phyloP scores from a whole-genome alignment of 2,888 invertebrate species.

The Hypomecis punctinalis region DNA sequence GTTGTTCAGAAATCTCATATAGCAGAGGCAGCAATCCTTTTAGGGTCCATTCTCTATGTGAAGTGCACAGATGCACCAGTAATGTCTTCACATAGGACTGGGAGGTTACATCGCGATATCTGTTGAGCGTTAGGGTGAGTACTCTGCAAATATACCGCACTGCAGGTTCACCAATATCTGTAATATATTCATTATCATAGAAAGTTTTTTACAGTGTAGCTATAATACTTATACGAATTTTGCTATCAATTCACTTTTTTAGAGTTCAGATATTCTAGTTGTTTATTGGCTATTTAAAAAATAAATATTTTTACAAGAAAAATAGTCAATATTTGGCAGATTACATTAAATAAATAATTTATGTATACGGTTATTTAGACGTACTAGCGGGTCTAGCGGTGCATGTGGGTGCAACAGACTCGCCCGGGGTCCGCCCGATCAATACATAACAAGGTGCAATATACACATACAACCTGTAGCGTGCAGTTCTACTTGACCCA shows the following conservation, averaged over 20 bases:
- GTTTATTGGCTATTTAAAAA: background rate
- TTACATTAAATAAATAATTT: no score
- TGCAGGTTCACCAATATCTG: slow-evolving; percentile 91
- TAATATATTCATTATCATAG: background rate
- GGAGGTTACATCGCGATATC: slow-evolving; percentile 92
- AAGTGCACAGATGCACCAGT: slow-evolving; percentile 86
- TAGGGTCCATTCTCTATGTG: slow-evolving; percentile 89
- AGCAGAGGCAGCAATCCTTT: slow-evolving; percentile 88
- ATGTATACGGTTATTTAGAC: no score
- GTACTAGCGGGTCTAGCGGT: no score
- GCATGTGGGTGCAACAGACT: slow-evolving; percentile 13
- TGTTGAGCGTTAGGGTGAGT: slow-evolving; percentile 90
- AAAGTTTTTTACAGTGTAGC: background rate
- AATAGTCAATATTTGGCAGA: no score
- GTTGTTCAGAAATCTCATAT: slow-evolving; percentile 86
- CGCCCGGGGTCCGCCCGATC: slow-evolving; percentile 46
- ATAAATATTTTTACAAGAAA: background rate
- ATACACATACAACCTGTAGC: slow-evolving; percentile 38
- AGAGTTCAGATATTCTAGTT: background rate
- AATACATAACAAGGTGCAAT: slow-evolving; percentile 50
- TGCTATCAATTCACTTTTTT: no score
- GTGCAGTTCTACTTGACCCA: slow-evolving; percentile 22
- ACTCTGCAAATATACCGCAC: slow-evolving; percentile 92
- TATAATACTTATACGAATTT: background rate
- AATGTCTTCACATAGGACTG: slow-evolving; percentile 90